phyloP scores from a whole-genome alignment of 1,140 invertebrate species.

The Aculops lycopersici region DNA sequence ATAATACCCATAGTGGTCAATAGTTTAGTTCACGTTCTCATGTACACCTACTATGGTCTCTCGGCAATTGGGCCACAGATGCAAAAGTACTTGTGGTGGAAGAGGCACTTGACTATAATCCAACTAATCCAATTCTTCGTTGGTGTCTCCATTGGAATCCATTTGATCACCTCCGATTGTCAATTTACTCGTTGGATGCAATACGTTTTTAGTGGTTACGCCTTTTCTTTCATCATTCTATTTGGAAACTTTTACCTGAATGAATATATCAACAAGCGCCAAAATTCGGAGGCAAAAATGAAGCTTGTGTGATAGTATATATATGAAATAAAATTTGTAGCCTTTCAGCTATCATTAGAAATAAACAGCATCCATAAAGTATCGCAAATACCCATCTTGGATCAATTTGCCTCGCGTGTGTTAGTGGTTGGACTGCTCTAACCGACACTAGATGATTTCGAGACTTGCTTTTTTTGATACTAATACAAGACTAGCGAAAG shows the following conservation, averaged over 20 bases:
- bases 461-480: too few relatives aligned
- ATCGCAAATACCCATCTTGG: too few relatives aligned
- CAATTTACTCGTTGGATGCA: conserved; percentile 77
- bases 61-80: conserved; percentile 42
- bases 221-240: conserved; percentile 55
- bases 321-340: too few relatives aligned
- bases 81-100: conserved; percentile 61
- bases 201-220: conserved; percentile 57
- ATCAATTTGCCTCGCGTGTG: too few relatives aligned
- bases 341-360: too few relatives aligned
- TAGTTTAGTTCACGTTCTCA: conserved; percentile 57
- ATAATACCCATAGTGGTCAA: conserved; percentile 61
- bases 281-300: background rate
- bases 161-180: conserved; percentile 45
- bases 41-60: conserved; percentile 70
- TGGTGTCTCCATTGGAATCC: conserved; percentile 42
- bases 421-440: too few relatives aligned
- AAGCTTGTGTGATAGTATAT: too few relatives aligned
- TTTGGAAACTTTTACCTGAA: conserved; percentile 69
- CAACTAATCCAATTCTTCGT: conserved; percentile 53
- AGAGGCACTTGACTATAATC: conserved; percentile 35
- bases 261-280: conserved; percentile 26
- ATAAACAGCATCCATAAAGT: too few relatives aligned
- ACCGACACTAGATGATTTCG: too few relatives aligned
- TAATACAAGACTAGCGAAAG: too few relatives aligned